Base-by-base conservation (phyloP, 2,113 vertebrate genomes). In the Cynocephalus volans region DNA sequence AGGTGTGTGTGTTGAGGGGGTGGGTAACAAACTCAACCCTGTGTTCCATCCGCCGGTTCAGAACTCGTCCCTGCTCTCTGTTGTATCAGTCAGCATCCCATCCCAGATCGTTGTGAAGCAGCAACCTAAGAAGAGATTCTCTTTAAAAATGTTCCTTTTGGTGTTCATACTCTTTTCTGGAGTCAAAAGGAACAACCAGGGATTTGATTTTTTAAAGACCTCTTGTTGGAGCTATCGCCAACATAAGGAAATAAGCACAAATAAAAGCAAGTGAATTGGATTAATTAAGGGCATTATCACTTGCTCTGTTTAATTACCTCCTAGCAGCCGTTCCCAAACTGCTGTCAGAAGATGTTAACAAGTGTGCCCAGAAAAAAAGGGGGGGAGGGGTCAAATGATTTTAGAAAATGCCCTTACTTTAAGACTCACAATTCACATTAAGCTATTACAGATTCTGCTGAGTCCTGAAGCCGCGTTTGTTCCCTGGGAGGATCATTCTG, bases 201-300 rank as follows among this genome's bases (percentile, higher is more conserved):
- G 28, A n/a, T 7, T 26, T 54, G 64, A 70, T 12, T 83, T 83
- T 72, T 41, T 45, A 17, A 18, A 56, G 89, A 36, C 75, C 65
- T 85, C 65, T 82, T 89, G 36, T 13, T 54, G 73, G 26, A 76
- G 58, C 50, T 0, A 54, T 83, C 50, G 31, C 93, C 73, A 93
- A 69, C 33, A 50, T 24, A 92, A 67, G 67, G 41, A 96, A 93
- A 85, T 64, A 85, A 95, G 72, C 84, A 50, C 65, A 45, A 70
- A 65, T 70, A 91, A 88, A 88, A 85, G 54, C 50, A 72, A 64
- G 31, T 28, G 90, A 81, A 81, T 28, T 72, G 72, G 81, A 81
- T 79, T 97, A 95, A 95, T 88, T 97, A 97, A 95, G 85, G 90
- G 60, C 33, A 77, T 89, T 75, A 94, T 91, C 88, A 33, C 76